Evolutionary conservation across 2,888 invertebrate genomes (phyloP), one percentile per base, ranked within the genome.

Genomic region (Nemurella pictetii): DNA sequence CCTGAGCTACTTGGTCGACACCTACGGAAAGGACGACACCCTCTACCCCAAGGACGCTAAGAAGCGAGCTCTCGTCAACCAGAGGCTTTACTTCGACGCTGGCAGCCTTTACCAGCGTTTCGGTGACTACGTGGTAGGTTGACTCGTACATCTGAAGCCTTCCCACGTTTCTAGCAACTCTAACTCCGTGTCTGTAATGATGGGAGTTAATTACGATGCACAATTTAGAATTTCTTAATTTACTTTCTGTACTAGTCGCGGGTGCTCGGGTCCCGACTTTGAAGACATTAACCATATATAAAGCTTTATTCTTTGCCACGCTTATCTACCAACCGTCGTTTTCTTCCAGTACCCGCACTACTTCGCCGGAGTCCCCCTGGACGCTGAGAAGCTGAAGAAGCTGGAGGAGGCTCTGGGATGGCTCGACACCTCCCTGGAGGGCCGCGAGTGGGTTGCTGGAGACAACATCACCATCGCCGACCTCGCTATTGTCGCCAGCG

Each of bases 381-480:
- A 96, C 89, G 93, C 93, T 80, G 94, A 93, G 26, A 95, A 95
- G 89, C 90, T 93, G 86, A 93, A 94, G 87, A 95, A 94, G 89
- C 91, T 96, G 80, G 93, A 94, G 75, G 93, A 94, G 0, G 94
- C 94, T 0, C 91, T 96, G 82, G 92, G 92, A 55, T 94, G 94
- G 87, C 90, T 96, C 36, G 94, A 96, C 88, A 93, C 90, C n/a
- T 95, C 95, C 91, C 91, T 97, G 32, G 94, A 94, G 78, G 94
- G 94, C 0, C 92, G 94, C 88, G 92, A 93, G 87, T 97, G 93
- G 90, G 93, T 91, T 55, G 96, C 96, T 25, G 97, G 96, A 0
- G 92, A 94, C 85, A 91, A 91, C 85, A 91, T 96, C 84, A 96
- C 96, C 26, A 89, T 97, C 26, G 97, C 97, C 7, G 97, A 97